phyloP scores from a whole-genome alignment of 2,888 invertebrate species.

The Troides aeacus region DNA sequence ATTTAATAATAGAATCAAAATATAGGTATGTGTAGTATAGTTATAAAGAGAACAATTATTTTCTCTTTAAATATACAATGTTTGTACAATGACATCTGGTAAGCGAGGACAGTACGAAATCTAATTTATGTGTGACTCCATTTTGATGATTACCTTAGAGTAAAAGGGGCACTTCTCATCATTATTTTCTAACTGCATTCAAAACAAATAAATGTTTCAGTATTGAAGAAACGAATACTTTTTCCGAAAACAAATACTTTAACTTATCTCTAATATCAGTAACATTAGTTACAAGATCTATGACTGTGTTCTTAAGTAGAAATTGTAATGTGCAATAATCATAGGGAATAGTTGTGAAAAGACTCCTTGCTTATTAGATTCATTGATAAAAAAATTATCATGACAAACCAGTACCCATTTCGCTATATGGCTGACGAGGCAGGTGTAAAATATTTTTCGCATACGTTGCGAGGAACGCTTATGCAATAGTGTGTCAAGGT shows the following conservation, averaged over 20 bases:
- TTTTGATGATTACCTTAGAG: background rate
- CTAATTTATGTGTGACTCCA: slow-evolving; percentile 18
- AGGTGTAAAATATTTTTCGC: background rate
- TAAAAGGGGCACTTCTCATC: background rate
- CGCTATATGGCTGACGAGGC: background rate
- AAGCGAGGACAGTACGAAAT: slow-evolving; percentile 9
- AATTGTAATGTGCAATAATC: too few species aligned
- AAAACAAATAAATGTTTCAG: background rate
- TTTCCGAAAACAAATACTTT: too few species aligned
- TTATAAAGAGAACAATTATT: too few species aligned
- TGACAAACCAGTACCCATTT: background rate
- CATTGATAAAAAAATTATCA: background rate
- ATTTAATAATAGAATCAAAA: too few species aligned
- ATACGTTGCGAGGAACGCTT: slow-evolving; percentile 9
- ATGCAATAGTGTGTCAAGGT: slow-evolving; percentile 27
- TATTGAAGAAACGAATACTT: too few species aligned
- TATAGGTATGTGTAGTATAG: too few species aligned
- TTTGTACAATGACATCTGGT: slow-evolving; percentile 19
- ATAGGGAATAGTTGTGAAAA: too few species aligned
- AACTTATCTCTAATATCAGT: too few species aligned
- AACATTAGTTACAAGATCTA: too few species aligned
- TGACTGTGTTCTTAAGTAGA: too few species aligned
- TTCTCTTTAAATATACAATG: background rate
- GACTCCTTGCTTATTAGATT: background rate
- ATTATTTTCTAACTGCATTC: too few species aligned